Base-by-base conservation (phyloP, 2,797 vertebrate genomes). In the Spheniscus humboldti region DNA sequence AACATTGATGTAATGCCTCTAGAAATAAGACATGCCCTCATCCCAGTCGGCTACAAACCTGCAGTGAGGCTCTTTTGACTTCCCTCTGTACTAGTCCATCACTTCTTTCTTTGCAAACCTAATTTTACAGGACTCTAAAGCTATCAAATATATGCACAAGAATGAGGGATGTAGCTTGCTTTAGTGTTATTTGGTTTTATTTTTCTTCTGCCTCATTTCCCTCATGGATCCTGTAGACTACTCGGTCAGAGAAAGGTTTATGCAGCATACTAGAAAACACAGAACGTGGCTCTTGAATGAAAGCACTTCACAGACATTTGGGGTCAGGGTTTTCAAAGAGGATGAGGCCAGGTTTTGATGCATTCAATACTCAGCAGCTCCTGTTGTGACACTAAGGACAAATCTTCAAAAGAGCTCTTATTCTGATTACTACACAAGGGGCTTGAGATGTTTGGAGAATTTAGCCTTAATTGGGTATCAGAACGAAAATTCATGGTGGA, bases 341-440 rank as follows among this genome's bases (percentile, higher is more conserved):
- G 31, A 50, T 63, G 69, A 72, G 73, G 66, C 33, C 47, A 78
- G 66, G 90, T 95, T 83, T 86, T 90, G 73, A 56, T 73, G 47
- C 1, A 1, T 63, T 92, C 48, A 47, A 11, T 52, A 94, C 25
- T 25, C 80, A 93, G 62, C 66, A 92, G 76, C 47, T 90, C n/a
- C 73, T 62, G 31, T 57, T 79, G 62, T 69, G 86, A 76, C 74
- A 88, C 35, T 52, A 48, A 90, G 73, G 69, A 57, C 64, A 72
- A 39, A 86, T 78, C 86, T 97, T 94, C 95, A 94, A 73, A 95
- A 90, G 62, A 90, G 10, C 30, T 83, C 56, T 86, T 68, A 56
- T 45, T 92, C 73, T 84, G 82, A 66, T 88, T 81, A 50, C 88
- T 94, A 52, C 91, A 88, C 66, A 88, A 81, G 57, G 41, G 76